Base-by-base conservation (phyloP, 2,797 vertebrate species). In the Heliangelus exortis region DNA sequence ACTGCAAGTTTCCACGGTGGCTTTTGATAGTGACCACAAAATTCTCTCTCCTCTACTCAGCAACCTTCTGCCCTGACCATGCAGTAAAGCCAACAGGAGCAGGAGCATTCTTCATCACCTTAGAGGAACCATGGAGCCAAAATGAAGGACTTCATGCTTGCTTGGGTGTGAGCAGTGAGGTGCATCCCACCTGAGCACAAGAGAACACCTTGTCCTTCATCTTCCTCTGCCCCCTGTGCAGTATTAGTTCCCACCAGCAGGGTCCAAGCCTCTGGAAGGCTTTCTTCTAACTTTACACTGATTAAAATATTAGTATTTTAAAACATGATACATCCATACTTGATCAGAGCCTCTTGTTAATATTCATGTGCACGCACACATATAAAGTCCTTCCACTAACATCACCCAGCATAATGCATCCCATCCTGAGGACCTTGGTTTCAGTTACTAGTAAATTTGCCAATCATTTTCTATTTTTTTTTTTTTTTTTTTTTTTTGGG, bases 351-450 rank as follows among this genome's bases (percentile, higher is more conserved):
- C n/a, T 67, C 23, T 16, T 3, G 1, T 16, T 18, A 15, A 22
- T 3, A 8, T 3, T 28, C 28, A 3, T 2, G 5, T 16, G 18
- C 8, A 2, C 15, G 8, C 31, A 43, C 26, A 31, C 50, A 12
- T 21, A 39, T 14, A n/a, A 22, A 2, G 17, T 28, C 43, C 48
- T 47, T 21, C 2, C 28, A 34, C 31, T 48, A 67, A 16, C 29
- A 55, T 15, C 7, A 7, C 21, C 17, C 63, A 62, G 22, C 0
- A 0, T 11, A 48, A 22, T 19, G 3, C 0, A 0, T 31, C 48
- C 63, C 50, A 51, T 23, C 72, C 39, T 29, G n/a, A 47, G 6
- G 4, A 59, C n/a, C 67, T 84, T 18, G 3, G 8, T 75, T 58
- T 76, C 34, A 45, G 11, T 48, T 29, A 33, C 36, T 31, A 31